Base-by-base conservation (phyloP, 2,113 vertebrate genomes). In the Natator depressus region DNA sequence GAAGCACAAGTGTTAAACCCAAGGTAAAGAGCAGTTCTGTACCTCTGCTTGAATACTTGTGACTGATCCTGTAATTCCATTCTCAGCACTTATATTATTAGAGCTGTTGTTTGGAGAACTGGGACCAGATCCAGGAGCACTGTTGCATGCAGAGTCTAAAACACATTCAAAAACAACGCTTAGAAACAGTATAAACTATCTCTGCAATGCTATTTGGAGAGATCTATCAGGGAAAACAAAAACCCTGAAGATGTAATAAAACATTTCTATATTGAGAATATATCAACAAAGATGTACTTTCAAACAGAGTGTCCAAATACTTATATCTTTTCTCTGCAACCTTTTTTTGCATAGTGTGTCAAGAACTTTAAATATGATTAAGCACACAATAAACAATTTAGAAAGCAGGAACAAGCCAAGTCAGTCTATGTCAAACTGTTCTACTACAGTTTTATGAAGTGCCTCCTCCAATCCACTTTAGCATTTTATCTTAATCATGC, bases 41-140 rank as follows among this genome's bases (percentile, higher is more conserved):
- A 99, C 99, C 99, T 99, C 99, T 31, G 99, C 97, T 6, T 99
- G 98, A 94, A 99, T 97, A 96, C 98, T 98, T 93, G 98, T 99
- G 80, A 99, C 98, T 0, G 99, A 96, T 69, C 98, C 98, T 2
- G 98, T 80, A 35, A 99, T 98, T 82, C 99, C 99, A 0, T 99
- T 99, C 97, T 99, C 99, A 0, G 98, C 81, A 94, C 99, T 99
- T 96, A 99, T 99, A 96, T 99, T 99, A 97, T 99, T 99, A 93
- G 99, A 99, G 98, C 99, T 99, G 98, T 99, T 99, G 98, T 99
- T 99, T 62, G 99, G 99, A 31, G 99, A 99, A 96, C 99, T 99
- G 96, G 99, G 99, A 16, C 99, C 99, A 5, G 99, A 99, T 85
- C 99, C 99, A 5, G 99, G 99, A 87, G 99, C 99, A 5, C 99